A percentile compares a stretch with the other conserved stretches of the same genome.
Evolutionary conservation across 1,140 invertebrate genomes (phyloP).

Genomic region (Tetragonula clypearis): DNA sequence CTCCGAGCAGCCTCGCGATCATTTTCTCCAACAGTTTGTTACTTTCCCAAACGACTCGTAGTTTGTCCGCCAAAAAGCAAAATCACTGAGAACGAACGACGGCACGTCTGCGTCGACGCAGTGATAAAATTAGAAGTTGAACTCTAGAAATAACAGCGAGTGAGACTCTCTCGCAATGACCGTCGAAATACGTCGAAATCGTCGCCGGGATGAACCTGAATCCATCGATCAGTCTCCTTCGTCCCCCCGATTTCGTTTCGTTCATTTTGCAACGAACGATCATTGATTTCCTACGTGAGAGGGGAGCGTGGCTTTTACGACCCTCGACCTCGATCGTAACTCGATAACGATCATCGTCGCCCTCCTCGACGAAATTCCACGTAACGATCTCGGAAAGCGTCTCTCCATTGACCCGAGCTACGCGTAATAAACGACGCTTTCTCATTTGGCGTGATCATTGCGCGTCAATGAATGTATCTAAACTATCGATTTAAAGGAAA

Average conservation of each 20-base stretch:
- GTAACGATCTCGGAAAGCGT: slow-evolving; percentile 1
- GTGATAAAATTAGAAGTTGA: background rate
- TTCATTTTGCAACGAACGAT: slow-evolving; percentile 33
- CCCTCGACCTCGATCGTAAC: slow-evolving; percentile 20
- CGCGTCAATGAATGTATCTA: too few relatives aligned
- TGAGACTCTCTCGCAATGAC: too few relatives aligned
- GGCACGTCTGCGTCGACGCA: background rate
- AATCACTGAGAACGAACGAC: background rate
- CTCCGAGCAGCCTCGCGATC: slow-evolving; percentile 23
- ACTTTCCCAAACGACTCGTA: background rate
- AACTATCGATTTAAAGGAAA: background rate
- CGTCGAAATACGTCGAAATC: background rate
- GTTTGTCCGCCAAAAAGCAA: background rate
- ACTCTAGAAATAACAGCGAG: background rate
- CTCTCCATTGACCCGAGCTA: background rate
- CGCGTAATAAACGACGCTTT: background rate
- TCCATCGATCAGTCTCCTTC: background rate
- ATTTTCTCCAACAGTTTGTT: background rate
- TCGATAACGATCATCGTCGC: slow-evolving; percentile 46
- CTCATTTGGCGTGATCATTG: too few relatives aligned
- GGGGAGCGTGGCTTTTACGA: slow-evolving; percentile 21
- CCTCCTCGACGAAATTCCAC: slow-evolving; percentile 31
- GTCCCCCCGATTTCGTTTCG: slow-evolving; percentile 7
- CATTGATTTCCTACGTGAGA: slow-evolving; percentile 35
- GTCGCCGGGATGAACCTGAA: background rate